Base-by-base conservation (phyloP, 2,797 vertebrate species). In the Tauraco hartlaubi region DNA sequence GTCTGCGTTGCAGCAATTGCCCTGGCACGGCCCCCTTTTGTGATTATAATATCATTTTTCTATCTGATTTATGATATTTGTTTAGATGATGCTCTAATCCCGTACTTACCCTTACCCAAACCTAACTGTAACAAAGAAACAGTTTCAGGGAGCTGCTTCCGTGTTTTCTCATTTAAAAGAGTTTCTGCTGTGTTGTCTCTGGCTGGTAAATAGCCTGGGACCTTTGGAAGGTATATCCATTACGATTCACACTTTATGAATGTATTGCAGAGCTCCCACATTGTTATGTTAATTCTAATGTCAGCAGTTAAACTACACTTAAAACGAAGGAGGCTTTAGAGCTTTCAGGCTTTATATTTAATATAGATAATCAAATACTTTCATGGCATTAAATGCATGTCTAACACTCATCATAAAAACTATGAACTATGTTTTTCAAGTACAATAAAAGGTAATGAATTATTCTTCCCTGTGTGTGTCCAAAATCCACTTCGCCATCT, bases 251-350 rank as follows among this genome's bases (percentile, higher is more conserved):
- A 89, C 80, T 96, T 97, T 97, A 97, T 93, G 94, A 96, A 85
- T 71, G 66, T 28, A 59, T 58, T 85, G 75, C 96, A 90, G 46
- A 59, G 76, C 84, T 97, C 94, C 15, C 85, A 78, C 84, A 95
- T 93, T 94, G 88, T 93, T 93, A 96, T 94, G 94, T 91, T 97
- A 97, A 90, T 97, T 97, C 95, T 86, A 90, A 55, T 85, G 91
- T 79, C 95, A 87, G 94, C 94, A 94, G 96, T 97, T 97, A 98
- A 97, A 97, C 95, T 54, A 95, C 85, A 95, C 84, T 97, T 97
- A 96, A 97, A 97, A 84, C 5, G 39, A 93, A 97, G 92, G 91
- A 94, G 88, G 73, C 55, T 88, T 80, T 87, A 89, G 92, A 96
- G 89, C 91, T 97, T 94, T 96, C 85, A 96, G 94, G 82, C 55